Percentiles rank a stretch among this genome's conserved stretches.
Conservation (phyloP, 2,888 invertebrate genomes). For the Agrotis ipsilon region DNA sequence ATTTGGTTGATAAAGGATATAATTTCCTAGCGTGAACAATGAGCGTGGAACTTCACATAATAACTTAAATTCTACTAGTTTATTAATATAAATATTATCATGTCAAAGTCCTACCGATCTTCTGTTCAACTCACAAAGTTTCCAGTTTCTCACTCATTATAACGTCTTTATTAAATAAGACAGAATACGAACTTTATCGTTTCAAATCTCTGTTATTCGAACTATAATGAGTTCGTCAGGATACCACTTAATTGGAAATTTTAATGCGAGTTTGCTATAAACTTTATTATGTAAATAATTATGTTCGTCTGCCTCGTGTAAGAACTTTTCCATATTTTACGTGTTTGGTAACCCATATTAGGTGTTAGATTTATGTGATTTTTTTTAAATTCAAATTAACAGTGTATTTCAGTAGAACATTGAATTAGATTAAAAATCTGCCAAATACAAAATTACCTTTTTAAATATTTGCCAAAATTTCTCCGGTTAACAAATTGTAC, state of each 20-base stretch:
- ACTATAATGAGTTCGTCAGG: conserved; percentile 38
- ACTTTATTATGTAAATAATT: conserved; percentile 9
- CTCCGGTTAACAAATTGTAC: no score
- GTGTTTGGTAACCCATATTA: neutral
- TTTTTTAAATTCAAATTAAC: neutral
- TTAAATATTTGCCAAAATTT: neutral
- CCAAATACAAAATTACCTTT: no score
- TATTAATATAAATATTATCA: conserved; percentile 41
- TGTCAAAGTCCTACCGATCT: conserved; percentile 39
- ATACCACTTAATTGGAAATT: conserved; percentile 44
- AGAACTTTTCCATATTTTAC: conserved; percentile 4
- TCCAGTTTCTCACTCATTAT: conserved; percentile 34
- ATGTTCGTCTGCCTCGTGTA: neutral
- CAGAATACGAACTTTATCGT: conserved; percentile 39
- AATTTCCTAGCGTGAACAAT: conserved; percentile 16
- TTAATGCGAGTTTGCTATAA: conserved; percentile 7
- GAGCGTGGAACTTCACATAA: conserved; percentile 11
- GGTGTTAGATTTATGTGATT: neutral
- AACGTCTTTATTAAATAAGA: conserved; percentile 36
- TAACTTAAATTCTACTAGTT: conserved; percentile 9
- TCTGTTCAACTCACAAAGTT: conserved; percentile 25
- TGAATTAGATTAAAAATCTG: neutral
- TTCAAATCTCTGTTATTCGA: conserved; percentile 45
- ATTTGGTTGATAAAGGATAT: conserved; percentile 8
- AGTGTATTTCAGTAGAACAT: no score